Evolutionary conservation across 2,797 vertebrate genomes (phyloP).

Genomic region (Adrianichthys oophorus): DNA sequence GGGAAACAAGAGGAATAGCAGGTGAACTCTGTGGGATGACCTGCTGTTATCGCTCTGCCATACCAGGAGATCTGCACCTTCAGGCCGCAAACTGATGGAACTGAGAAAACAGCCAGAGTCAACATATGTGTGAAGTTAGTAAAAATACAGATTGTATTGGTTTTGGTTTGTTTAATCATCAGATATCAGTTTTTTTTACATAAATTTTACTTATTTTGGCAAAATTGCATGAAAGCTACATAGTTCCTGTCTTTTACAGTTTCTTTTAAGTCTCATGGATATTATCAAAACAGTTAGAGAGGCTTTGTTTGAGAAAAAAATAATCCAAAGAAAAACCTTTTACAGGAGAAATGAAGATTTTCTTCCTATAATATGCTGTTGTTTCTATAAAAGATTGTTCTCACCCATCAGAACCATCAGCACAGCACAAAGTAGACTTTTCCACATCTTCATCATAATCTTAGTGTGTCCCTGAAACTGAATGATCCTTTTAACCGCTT

Average conservation of each 20-base stretch:
- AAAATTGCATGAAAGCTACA: too few species aligned
- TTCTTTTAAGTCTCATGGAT: too few species aligned
- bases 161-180: neutral
- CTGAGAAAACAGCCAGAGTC: slow-evolving; percentile 10
- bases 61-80: slow-evolving; percentile 20
- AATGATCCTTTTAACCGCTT: neutral
- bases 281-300: too few species aligned
- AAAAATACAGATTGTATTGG: neutral
- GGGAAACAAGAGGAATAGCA: slow-evolving; percentile 45
- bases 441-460: neutral
- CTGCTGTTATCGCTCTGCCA: slow-evolving; percentile 13
- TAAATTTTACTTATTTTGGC: too few species aligned
- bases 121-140: neutral
- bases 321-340: too few species aligned
- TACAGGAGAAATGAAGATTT: too few species aligned
- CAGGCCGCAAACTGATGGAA: slow-evolving; percentile 10
- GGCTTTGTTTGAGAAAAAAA: too few species aligned
- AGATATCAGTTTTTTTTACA: too few species aligned
- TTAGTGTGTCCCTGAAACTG: neutral
- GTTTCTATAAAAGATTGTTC: neutral
- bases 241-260: too few species aligned
- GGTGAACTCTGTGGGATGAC: slow-evolving; percentile 27
- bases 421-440: slow-evolving; percentile 12
- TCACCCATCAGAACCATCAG: slow-evolving; percentile 32
- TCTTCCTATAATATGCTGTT: too few species aligned